phyloP scores from a whole-genome alignment of 2,113 vertebrate species.

The Cheirogaleus medius region DNA sequence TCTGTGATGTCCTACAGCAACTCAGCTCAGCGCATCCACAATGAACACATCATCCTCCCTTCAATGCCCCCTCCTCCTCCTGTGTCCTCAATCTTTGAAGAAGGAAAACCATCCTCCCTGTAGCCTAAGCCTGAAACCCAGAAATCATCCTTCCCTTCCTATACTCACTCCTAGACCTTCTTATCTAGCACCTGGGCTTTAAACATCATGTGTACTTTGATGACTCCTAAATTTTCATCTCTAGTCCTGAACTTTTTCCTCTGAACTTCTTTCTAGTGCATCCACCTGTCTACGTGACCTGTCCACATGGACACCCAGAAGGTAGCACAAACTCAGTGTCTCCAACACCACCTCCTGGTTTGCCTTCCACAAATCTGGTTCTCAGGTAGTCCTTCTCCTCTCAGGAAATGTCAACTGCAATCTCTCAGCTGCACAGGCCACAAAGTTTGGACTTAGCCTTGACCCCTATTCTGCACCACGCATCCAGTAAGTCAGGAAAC shows the following conservation, averaged over 20 bases:
- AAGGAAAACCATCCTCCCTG: background rate
- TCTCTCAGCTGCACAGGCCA: background rate
- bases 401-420: background rate
- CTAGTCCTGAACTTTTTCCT: background rate
- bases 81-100: background rate
- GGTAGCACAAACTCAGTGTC: background rate
- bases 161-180: background rate
- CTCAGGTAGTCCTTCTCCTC: background rate
- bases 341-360: background rate
- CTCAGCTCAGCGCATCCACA: background rate
- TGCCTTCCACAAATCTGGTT: background rate
- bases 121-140: background rate
- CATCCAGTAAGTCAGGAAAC: background rate
- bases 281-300: background rate
- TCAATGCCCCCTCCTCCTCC: background rate
- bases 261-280: background rate
- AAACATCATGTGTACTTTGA: background rate
- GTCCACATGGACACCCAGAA: background rate
- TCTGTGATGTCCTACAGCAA: background rate
- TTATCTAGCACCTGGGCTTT: background rate
- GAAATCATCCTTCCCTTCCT: background rate
- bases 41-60: background rate
- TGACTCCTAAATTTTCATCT: background rate
- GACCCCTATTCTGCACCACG: background rate
- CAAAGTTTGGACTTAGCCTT: background rate